Evolutionary conservation across 1,140 invertebrate genomes (phyloP), one percentile per base, ranked within the genome.

Genomic region (Melanaphis sacchari): DNA sequence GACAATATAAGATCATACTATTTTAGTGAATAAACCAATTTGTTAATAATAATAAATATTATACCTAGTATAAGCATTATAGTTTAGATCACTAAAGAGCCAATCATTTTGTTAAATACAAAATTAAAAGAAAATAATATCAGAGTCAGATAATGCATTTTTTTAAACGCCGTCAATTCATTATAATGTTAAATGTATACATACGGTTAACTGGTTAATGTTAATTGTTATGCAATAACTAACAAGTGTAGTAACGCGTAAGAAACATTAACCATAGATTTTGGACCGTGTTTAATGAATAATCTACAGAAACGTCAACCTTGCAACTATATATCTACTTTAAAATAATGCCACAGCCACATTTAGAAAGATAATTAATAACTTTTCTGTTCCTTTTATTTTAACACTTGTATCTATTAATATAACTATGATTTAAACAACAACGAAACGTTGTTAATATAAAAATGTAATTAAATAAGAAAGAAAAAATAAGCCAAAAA

Each of bases 201-300:
- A 41, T 24, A 41, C 40, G 82, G 24, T 40, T 84, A 84, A 84
- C 11, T 84, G n/a, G 31, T 76, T n/a, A n/a, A 76, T n/a, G 31
- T 76, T 76, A 76, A 76, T 76, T 76, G 59, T 40, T 84, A 84
- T 84, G 40, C 38, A 84, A 84, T 40, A 84, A 84, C 82, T 40
- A 36, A 49, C 46, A 88, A 41, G 31, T 88, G 84, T 40, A 85
- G 15, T 85, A 85, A 85, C 40, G 84, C 40, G 15, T 40, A 85
- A 43, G 41, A 7, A 38, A 82, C 36, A 43, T 43, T 31, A 26
- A 43, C 38, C 26, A 43, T 43, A 43, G 40, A 85, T 85, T 85
- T 85, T 40, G 41, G 41, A 85, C 38, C 24, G 40, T 43, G 40
- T 85, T 41, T 31, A 85, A 85, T 85, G 84, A 41, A 31, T 85